Evolutionary conservation across 2,888 invertebrate genomes (phyloP), one percentile per base, ranked within the genome.

Genomic region (Malachius bipustulatus): DNA sequence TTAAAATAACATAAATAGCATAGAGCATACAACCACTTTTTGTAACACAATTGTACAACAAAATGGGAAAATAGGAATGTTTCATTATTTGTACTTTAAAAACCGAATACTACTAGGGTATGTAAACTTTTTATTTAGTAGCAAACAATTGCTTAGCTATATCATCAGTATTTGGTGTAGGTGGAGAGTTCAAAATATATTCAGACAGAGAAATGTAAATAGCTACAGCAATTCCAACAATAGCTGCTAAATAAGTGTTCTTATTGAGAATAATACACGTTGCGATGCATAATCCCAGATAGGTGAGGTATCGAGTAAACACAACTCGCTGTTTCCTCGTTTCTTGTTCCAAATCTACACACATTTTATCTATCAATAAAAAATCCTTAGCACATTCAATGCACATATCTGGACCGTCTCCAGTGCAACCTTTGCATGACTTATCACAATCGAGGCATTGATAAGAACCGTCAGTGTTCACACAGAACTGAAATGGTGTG

Each of bases 371-470:
- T 44, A 77, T 73, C 42, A 76, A 67, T 6, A 69, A 66, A 57
- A 73, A 88, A 4, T 80, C 85, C 10, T 70, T 64, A 0, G 82
- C 79, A 67, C 94, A 94, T 52, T 74, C 68, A 16, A 70, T 66
- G 61, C 94, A 94, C 77, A 87, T 83, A 58, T 93, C 90, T 0
- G 90, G 87, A 0, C 93, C 93, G 60, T 88, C 88, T 0, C 89
- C 89, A 34, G 75, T 72, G 56, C 94, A 94, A 1, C 81, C 79
- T 30, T 72, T 63, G 56, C 93, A 94, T 0, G 90, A 73, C 49
- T 70, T 75, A 61, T 93, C 89, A 64, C 94, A 94, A 33, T 70
- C 75, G 66, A 81, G 62, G 61, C 93, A 93, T 6, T 69, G 63
- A 53, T 72, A 87, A 0, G 84, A 82, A 4, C 94, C 93, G 35